Percentiles rank a stretch among this genome's conserved stretches.
Evolutionary conservation across 1,140 invertebrate species (phyloP).

Genomic region (Macrosteles quadrilineatus): DNA sequence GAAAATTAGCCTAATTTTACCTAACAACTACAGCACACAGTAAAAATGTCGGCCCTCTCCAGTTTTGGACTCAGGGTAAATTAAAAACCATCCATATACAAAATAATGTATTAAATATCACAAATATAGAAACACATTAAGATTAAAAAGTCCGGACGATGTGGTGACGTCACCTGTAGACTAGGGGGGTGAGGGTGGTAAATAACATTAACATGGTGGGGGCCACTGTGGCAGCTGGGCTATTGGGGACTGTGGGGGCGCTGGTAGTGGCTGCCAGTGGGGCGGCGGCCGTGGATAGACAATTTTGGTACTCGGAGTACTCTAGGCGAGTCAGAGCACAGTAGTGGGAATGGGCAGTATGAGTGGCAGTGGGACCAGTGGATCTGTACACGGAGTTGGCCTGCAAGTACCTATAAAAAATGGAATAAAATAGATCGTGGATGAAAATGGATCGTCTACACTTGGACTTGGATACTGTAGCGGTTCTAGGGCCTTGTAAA

Average conservation of each 20-base stretch:
- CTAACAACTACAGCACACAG: too few species aligned
- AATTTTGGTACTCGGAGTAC: conserved; percentile 68
- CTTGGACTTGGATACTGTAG: too few species aligned
- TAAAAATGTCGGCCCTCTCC: too few species aligned
- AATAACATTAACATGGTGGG: background rate
- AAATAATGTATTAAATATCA: conserved; percentile 25
- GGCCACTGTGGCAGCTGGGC: background rate
- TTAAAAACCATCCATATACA: background rate
- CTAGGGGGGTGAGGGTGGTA: background rate
- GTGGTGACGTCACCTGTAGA: background rate
- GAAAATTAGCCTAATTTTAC: too few species aligned
- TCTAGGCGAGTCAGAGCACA: conserved; percentile 81
- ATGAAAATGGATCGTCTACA: too few species aligned
- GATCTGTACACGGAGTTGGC: conserved; percentile 67
- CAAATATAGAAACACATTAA: conserved; percentile 22
- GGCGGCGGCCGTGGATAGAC: conserved; percentile 70
- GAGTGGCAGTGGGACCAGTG: conserved; percentile 66
- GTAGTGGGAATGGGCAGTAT: conserved; percentile 66
- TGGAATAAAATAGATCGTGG: too few species aligned
- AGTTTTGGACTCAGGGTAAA: too few species aligned
- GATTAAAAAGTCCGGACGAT: background rate
- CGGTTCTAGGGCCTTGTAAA: too few species aligned
- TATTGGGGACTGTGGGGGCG: background rate
- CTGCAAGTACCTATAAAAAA: conserved; percentile 62
- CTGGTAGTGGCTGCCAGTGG: conserved; percentile 55